phyloP scores from a whole-genome alignment of 1,140 invertebrate genomes.

The Chionoecetes opilio region DNA sequence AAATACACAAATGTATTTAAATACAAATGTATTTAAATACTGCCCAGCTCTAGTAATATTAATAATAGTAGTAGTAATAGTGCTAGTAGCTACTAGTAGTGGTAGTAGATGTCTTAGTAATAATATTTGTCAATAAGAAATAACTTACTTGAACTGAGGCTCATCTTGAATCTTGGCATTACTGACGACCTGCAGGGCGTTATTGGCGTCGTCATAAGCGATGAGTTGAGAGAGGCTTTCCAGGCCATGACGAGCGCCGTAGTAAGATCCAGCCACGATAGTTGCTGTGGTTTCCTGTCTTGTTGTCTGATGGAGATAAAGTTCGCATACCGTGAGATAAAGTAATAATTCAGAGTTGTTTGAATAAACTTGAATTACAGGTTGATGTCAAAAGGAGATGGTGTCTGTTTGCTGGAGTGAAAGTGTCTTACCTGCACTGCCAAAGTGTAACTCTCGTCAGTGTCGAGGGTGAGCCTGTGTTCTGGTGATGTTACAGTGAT shows the following conservation, averaged over 20 bases:
- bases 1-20: no score
- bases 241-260: conserved; percentile 82
- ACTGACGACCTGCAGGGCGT: conserved; percentile 50
- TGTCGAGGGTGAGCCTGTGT: conserved; percentile 59
- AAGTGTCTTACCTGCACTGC: conserved; percentile 58
- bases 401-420: neutral
- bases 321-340: neutral
- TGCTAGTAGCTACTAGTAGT: no score
- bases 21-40: no score
- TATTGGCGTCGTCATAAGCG: conserved; percentile 76
- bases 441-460: conserved; percentile 69
- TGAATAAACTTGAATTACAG: neutral
- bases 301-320: conserved; percentile 46
- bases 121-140: no score
- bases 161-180: conserved; percentile 48
- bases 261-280: conserved; percentile 82
- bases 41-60: no score
- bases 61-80: no score
- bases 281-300: conserved; percentile 42
- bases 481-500: conserved; percentile 61
- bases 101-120: no score
- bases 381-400: neutral
- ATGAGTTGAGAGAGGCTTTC: conserved; percentile 82
- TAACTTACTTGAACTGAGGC: conserved; percentile 60
- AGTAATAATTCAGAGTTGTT: neutral